Percentiles rank a stretch among this genome's conserved stretches.
phyloP scores from a whole-genome alignment of 2,888 invertebrate species.

The Drosophila neotestacea region DNA sequence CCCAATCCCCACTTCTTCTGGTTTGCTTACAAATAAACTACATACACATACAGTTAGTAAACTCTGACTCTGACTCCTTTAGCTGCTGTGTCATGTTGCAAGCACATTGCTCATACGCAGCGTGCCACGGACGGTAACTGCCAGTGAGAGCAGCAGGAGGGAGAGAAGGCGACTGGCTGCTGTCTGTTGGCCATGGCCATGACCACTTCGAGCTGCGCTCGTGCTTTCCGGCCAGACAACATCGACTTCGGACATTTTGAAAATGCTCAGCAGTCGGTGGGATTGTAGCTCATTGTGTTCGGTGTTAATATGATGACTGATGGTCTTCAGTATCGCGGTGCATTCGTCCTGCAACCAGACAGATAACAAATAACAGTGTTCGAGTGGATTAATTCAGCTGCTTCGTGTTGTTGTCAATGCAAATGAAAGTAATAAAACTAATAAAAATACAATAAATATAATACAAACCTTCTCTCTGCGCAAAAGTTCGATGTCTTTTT shows the following conservation, averaged over 20 bases:
- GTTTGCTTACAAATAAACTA: constrained; percentile 53
- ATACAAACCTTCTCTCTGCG: constrained; percentile 90
- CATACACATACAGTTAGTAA: constrained; percentile 49
- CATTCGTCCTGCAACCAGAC: constrained; percentile 91
- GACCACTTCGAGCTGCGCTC: constrained; percentile 74
- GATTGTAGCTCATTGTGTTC: constrained; percentile 94
- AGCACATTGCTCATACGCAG: constrained; percentile 56
- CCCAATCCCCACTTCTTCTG: constrained; percentile 15
- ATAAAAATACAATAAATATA: background rate
- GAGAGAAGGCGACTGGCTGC: constrained; percentile 49
- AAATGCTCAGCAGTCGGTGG: constrained; percentile 94
- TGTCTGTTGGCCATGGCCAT: constrained; percentile 49
- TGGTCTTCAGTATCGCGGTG: constrained; percentile 91
- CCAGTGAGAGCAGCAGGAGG: constrained; percentile 56
- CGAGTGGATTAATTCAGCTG: background rate
- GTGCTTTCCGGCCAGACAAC: constrained; percentile 89
- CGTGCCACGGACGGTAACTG: constrained; percentile 53
- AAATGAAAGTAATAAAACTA: constrained; percentile 4
- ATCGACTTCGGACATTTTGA: constrained; percentile 96
- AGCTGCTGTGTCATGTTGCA: constrained; percentile 71
- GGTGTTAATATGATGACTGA: constrained; percentile 93
- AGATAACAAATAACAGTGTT: constrained; percentile 42
- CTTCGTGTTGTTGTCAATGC: background rate
- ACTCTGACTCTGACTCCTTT: constrained; percentile 38
- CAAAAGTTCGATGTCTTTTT: constrained; percentile 89